Evolutionary conservation across 1,140 invertebrate species (phyloP).

Genomic region (Atopsyche davidsoni): DNA sequence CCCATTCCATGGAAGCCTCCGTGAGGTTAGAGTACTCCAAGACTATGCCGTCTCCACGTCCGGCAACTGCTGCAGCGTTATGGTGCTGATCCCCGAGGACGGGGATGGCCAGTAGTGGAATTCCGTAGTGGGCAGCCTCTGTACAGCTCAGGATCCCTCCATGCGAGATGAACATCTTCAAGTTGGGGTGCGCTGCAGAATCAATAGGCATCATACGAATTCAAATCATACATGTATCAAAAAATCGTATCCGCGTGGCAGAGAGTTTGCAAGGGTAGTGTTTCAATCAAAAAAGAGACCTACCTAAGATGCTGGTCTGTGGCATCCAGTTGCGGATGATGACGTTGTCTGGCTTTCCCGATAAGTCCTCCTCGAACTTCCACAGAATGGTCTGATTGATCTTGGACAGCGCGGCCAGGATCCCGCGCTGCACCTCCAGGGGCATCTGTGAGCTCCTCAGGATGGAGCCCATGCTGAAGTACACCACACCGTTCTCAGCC

Average conservation of each 20-base stretch:
- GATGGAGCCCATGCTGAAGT: conserved; percentile 59
- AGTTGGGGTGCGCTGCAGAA: conserved; percentile 27
- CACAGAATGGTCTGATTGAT: conserved; percentile 58
- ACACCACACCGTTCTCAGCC: conserved; percentile 53
- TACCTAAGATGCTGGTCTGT: conserved; percentile 57
- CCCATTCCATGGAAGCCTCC: conserved; percentile 32
- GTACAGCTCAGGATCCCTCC: conserved; percentile 43
- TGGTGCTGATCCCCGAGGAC: conserved; percentile 34
- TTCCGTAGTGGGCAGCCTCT: conserved; percentile 15
- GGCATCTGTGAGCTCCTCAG: conserved; percentile 48
- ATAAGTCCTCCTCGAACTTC: conserved; percentile 58
- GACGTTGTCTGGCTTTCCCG: conserved; percentile 53
- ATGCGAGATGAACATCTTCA: conserved; percentile 44
- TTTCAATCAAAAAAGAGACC: not conserved
- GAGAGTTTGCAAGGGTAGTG: too few species aligned
- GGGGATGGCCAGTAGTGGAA: conserved; percentile 16
- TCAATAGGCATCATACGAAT: too few species aligned
- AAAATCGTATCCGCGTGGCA: too few species aligned
- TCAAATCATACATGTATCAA: too few species aligned
- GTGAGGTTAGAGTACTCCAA: conserved; percentile 33
- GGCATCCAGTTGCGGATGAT: conserved; percentile 61
- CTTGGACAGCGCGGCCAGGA: conserved; percentile 48
- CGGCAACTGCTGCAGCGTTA: conserved; percentile 32
- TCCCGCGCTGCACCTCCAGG: conserved; percentile 36
- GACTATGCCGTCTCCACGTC: conserved; percentile 31